These are phyloP conservation scores for Trissolcus brochymenae DNA, from an alignment of 2,888 invertebrate species.

Conservation along the genomic window DNA sequence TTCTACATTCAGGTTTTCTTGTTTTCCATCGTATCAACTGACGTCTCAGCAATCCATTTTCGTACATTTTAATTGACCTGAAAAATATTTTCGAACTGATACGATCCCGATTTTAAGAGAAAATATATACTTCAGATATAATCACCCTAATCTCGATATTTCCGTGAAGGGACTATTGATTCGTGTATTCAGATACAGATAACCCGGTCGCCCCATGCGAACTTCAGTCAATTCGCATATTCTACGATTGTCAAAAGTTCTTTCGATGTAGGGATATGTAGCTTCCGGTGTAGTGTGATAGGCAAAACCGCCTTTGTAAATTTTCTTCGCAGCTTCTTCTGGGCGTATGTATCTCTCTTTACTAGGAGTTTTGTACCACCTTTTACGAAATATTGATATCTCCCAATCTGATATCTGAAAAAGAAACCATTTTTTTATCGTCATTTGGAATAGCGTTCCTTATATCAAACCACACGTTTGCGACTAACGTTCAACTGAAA, in stretches of 20 bases:
- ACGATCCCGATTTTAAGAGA: not conserved
- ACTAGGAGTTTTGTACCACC: slow-evolving; percentile 67
- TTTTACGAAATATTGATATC: slow-evolving; percentile 57
- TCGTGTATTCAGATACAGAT: slow-evolving; percentile 58
- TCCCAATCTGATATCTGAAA: slow-evolving; percentile 66
- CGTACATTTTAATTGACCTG: slow-evolving; percentile 33
- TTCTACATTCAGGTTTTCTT: slow-evolving; percentile 66
- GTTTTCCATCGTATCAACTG: slow-evolving; percentile 68
- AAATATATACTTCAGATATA: not conserved
- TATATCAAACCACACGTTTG: too few relatives aligned
- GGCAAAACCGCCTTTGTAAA: slow-evolving; percentile 66
- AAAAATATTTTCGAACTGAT: slow-evolving; percentile 2
- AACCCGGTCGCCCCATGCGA: slow-evolving; percentile 61
- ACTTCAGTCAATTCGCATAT: slow-evolving; percentile 70
- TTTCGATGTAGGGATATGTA: slow-evolving; percentile 68
- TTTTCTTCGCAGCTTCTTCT: slow-evolving; percentile 65
- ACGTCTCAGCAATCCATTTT: slow-evolving; percentile 65
- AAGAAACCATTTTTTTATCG: not conserved
- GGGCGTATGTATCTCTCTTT: slow-evolving; percentile 62
- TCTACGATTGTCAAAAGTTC: slow-evolving; percentile 64
- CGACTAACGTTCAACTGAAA: slow-evolving; percentile 47
- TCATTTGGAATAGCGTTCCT: too few relatives aligned
- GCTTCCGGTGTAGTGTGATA: slow-evolving; percentile 69
- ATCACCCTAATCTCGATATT: slow-evolving; percentile 68
- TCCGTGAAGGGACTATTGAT: slow-evolving; percentile 68